Percentiles rank a stretch among this genome's conserved stretches.
Evolutionary conservation across 2,113 vertebrate genomes (phyloP).

Genomic region (Chrysochloris asiatica): DNA sequence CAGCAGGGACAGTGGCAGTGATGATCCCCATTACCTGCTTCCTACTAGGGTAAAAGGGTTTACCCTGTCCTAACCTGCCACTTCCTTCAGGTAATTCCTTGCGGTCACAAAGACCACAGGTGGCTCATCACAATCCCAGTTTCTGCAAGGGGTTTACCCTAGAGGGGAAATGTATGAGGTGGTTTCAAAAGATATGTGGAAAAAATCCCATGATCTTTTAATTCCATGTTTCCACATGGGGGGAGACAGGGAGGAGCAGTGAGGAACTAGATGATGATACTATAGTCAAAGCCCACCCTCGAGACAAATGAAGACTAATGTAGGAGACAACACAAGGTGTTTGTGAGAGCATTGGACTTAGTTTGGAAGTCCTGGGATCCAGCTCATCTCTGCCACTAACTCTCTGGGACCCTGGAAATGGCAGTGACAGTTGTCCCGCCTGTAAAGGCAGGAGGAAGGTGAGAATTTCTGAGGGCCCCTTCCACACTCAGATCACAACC

Average conservation of each 20-base stretch:
- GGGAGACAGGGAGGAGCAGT: neutral
- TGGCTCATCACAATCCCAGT: neutral
- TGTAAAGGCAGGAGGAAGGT: conserved; percentile 11
- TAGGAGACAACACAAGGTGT: neutral
- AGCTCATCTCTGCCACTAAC: neutral
- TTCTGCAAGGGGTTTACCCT: neutral
- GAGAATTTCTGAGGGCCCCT: conserved; percentile 32
- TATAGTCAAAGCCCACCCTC: neutral
- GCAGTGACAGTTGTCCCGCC: neutral
- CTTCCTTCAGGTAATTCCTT: neutral
- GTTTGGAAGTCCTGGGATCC: too few species aligned
- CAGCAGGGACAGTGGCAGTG: neutral
- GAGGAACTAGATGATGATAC: neutral
- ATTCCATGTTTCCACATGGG: too few species aligned
- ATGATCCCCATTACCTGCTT: neutral
- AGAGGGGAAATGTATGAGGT: neutral
- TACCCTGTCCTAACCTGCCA: neutral
- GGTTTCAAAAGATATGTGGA: too few species aligned
- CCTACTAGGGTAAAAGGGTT: neutral
- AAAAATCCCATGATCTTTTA: too few species aligned
- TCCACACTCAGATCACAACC: neutral
- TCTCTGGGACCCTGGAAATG: neutral
- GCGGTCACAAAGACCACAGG: neutral
- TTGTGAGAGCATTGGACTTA: neutral
- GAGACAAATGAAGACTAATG: neutral